Conservation (phyloP, 2,113 vertebrate genomes). For the Pituophis catenifer region DNA sequence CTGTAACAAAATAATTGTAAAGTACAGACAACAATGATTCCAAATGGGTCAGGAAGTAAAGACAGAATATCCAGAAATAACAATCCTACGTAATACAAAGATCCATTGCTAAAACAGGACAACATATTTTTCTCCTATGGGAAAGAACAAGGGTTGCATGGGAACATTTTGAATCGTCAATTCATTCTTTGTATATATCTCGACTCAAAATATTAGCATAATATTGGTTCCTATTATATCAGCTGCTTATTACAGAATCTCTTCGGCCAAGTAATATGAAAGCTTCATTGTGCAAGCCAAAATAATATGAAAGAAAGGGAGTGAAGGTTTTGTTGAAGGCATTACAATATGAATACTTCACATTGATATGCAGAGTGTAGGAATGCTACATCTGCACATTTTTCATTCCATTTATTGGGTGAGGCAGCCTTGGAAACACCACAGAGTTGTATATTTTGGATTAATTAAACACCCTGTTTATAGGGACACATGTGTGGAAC, state of each 20-base stretch:
- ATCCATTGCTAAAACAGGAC: neutral
- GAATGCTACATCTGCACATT: slow-evolving; percentile 54
- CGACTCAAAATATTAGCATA: slow-evolving; percentile 53
- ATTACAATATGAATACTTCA: slow-evolving; percentile 63
- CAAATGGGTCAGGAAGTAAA: neutral
- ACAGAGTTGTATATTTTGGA: slow-evolving; percentile 47
- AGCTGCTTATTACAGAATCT: slow-evolving; percentile 36
- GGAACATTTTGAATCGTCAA: slow-evolving; percentile 38
- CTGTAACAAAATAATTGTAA: neutral
- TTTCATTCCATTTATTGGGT: slow-evolving; percentile 34
- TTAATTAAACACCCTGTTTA: slow-evolving; percentile 54
- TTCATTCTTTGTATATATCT: slow-evolving; percentile 43
- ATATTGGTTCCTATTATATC: slow-evolving; percentile 15
- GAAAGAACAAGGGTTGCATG: slow-evolving; percentile 8
- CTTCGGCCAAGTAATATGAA: slow-evolving; percentile 1
- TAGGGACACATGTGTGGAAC: slow-evolving; percentile 50
- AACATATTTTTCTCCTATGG: slow-evolving; percentile 23
- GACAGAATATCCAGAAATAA: neutral
- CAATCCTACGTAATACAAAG: neutral
- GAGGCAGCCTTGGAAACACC: slow-evolving; percentile 33
- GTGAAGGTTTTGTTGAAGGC: slow-evolving; percentile 21
- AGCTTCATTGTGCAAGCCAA: slow-evolving; percentile 30
- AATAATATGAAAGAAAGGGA: slow-evolving; percentile 34
- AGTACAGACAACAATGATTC: neutral
- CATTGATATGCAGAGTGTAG: slow-evolving; percentile 55